Percentiles rank a stretch among this genome's conserved stretches.
Evolutionary conservation across 2,113 vertebrate species (phyloP).

Genomic region (Oreotragus oreotragus): DNA sequence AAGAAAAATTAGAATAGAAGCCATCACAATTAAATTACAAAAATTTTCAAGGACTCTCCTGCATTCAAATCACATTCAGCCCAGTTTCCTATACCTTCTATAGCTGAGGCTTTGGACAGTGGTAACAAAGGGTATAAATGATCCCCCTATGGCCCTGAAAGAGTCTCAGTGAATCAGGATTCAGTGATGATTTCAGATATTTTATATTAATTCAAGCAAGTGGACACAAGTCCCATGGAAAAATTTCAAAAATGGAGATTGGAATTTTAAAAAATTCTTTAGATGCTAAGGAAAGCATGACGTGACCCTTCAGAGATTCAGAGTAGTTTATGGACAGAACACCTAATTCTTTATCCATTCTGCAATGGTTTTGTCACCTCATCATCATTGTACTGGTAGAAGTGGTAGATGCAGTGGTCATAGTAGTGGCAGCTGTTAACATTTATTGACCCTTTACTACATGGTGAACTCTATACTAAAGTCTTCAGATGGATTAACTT

Average conservation of each 20-base stretch:
- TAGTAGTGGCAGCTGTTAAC: not conserved
- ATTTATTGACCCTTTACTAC: not conserved
- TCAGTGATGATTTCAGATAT: not conserved
- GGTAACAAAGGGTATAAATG: not conserved
- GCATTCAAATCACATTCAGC: not conserved
- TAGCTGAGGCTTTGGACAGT: not conserved
- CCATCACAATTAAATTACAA: slow-evolving; percentile 20
- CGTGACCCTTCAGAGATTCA: not conserved
- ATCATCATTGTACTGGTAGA: not conserved
- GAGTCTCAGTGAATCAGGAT: not conserved
- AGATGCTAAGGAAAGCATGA: not conserved
- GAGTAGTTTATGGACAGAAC: not conserved
- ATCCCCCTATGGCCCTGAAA: not conserved
- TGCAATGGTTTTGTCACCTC: not conserved
- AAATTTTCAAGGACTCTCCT: not conserved
- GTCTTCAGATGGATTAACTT: not conserved
- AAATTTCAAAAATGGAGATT: not conserved
- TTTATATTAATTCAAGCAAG: not conserved
- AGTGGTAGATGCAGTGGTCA: not conserved
- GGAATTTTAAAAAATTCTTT: not conserved
- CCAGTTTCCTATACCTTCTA: not conserved
- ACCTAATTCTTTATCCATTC: not conserved
- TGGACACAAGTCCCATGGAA: not conserved
- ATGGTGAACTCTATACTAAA: not conserved
- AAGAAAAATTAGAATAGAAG: slow-evolving; percentile 27